Conservation (phyloP, 1,140 invertebrate genomes). For the Cephus cinctus region DNA sequence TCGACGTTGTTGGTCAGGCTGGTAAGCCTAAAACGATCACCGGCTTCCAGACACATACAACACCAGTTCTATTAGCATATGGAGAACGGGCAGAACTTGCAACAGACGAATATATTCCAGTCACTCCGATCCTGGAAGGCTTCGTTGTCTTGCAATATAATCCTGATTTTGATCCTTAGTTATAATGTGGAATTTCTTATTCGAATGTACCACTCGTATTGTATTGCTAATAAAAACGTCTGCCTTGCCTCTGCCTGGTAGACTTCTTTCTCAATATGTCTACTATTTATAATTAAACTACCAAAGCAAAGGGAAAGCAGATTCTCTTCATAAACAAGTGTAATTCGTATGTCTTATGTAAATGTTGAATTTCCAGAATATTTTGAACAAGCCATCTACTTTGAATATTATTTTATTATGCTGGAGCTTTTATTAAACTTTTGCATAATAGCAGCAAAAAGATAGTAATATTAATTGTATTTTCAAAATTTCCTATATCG, state of each 20-base stretch:
- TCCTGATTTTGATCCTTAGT: conserved; percentile 62
- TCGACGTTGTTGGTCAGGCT: conserved; percentile 99
- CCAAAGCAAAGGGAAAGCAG: neutral
- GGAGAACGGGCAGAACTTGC: conserved; percentile 98
- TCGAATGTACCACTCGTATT: neutral
- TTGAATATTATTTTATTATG: too few relatives aligned
- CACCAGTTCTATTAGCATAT: conserved; percentile 93
- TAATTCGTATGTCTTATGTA: too few relatives aligned
- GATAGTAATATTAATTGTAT: too few relatives aligned
- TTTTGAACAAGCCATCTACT: too few relatives aligned
- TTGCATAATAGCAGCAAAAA: too few relatives aligned
- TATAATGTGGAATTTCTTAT: neutral
- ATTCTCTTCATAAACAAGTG: neutral
- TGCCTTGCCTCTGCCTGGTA: neutral
- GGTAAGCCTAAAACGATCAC: conserved; percentile 99
- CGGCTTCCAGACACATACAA: conserved; percentile 99
- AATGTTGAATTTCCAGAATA: too few relatives aligned
- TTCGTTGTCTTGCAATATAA: conserved; percentile 99
- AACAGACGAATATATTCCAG: conserved; percentile 93
- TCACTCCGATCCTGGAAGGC: conserved; percentile 97
- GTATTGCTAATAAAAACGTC: neutral
- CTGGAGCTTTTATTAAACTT: too few relatives aligned
- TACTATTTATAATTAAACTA: neutral
- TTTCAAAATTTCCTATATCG: too few relatives aligned
- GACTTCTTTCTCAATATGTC: neutral